Evolutionary conservation across 2,888 invertebrate genomes (phyloP).

Genomic region (Tridacna crocea): DNA sequence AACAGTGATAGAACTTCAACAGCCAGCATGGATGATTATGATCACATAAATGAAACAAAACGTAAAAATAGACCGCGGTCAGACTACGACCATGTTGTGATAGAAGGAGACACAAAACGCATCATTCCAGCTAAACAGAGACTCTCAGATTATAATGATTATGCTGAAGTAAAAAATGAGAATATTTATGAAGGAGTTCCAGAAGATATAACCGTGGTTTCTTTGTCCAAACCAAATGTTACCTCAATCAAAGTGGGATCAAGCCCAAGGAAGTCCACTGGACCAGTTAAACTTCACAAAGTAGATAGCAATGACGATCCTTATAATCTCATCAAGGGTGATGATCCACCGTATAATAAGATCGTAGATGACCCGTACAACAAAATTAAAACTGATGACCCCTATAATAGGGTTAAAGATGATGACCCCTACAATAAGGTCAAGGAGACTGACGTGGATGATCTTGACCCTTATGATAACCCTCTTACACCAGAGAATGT

Average conservation of each 20-base stretch:
- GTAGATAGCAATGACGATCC: constrained; percentile 44
- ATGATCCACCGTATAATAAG: constrained; percentile 57
- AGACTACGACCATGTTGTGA: constrained; percentile 69
- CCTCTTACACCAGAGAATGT: constrained; percentile 26
- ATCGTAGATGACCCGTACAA: constrained; percentile 54
- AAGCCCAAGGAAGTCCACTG: constrained; percentile 12
- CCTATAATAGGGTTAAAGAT: constrained; percentile 56
- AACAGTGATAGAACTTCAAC: neutral
- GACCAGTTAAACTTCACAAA: constrained; percentile 28
- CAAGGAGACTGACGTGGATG: constrained; percentile 61
- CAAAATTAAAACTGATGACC: constrained; percentile 46
- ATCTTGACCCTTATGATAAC: constrained; percentile 58
- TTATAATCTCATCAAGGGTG: constrained; percentile 57
- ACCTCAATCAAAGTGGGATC: constrained; percentile 15
- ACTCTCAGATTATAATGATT: constrained; percentile 57
- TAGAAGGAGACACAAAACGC: constrained; percentile 53
- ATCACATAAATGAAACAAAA: constrained; percentile 67
- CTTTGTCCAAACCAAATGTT: constrained; percentile 21
- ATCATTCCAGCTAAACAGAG: constrained; percentile 52
- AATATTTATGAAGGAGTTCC: constrained; percentile 61
- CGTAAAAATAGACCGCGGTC: constrained; percentile 52
- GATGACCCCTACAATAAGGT: constrained; percentile 64
- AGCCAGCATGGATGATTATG: constrained; percentile 65
- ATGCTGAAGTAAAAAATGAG: constrained; percentile 66
- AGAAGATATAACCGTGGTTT: constrained; percentile 49